A percentile compares a stretch with the other conserved stretches of the same genome.
phyloP scores from a whole-genome alignment of 2,888 invertebrate genomes.

The Apomyelois bistriatella region DNA sequence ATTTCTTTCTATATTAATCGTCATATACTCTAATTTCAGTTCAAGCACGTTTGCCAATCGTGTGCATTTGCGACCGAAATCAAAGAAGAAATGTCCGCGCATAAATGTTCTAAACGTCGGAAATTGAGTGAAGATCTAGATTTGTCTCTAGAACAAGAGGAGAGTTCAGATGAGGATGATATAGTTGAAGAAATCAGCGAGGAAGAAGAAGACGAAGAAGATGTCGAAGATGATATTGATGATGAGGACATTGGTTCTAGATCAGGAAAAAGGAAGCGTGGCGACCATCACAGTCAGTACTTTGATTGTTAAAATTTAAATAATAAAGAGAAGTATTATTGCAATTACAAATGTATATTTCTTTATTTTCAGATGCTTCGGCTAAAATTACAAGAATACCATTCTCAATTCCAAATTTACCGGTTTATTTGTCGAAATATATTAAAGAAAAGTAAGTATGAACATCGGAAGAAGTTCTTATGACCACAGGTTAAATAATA shows the following conservation, averaged over 20 bases:
- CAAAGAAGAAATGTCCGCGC: neutral
- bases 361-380: conserved; percentile 26
- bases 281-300: neutral
- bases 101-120: neutral
- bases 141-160: neutral
- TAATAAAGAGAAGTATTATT: neutral
- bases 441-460: conserved; percentile 51
- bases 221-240: neutral
- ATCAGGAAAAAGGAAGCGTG: neutral
- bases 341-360: neutral
- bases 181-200: neutral
- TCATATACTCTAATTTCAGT: neutral
- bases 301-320: neutral
- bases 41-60: conserved; percentile 1
- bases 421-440: conserved; percentile 37
- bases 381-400: conserved; percentile 38
- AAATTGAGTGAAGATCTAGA: conserved; percentile 4
- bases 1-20: no score
- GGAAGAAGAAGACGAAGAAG: neutral
- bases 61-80: conserved; percentile 5
- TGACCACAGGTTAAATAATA: neutral
- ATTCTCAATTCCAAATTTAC: conserved; percentile 26
- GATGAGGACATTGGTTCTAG: neutral
- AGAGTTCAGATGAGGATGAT: neutral
- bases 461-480: no score